phyloP scores from a whole-genome alignment of 1,140 invertebrate species.

The Lycorma delicatula region DNA sequence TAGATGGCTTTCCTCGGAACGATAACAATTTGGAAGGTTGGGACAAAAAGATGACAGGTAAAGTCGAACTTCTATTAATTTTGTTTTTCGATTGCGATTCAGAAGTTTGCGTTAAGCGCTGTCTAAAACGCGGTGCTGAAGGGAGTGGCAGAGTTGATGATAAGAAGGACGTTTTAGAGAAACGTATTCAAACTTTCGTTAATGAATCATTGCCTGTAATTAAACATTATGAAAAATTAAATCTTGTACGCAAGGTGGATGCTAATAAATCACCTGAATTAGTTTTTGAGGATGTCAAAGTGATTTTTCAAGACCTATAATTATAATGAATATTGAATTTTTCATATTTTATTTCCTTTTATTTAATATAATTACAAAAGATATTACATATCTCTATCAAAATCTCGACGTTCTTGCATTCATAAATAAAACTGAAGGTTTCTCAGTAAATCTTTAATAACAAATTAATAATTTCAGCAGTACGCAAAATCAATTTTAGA shows the following conservation, averaged over 20 bases:
- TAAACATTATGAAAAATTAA: conserved; percentile 63
- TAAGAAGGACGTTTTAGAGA: conserved; percentile 82
- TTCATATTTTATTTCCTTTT: too few species aligned
- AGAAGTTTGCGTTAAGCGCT: conserved; percentile 43
- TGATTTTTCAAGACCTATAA: conserved; percentile 24
- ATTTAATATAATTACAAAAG: too few species aligned
- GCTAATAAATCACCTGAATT: conserved; percentile 55
- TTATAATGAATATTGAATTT: too few species aligned
- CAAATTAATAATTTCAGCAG: too few species aligned
- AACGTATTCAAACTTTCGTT: conserved; percentile 84
- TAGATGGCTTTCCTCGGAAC: conserved; percentile 98
- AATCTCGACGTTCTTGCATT: too few species aligned
- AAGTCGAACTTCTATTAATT: conserved; percentile 79
- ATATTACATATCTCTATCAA: too few species aligned
- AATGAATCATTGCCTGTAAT: conserved; percentile 92
- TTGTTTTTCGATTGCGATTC: conserved; percentile 87
- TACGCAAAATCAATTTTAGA: too few species aligned
- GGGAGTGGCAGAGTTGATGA: conserved; percentile 93
- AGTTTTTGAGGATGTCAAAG: conserved; percentile 43
- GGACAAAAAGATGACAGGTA: conserved; percentile 75
- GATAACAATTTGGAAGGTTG: conserved; percentile 95
- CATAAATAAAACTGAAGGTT: too few species aligned
- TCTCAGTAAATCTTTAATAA: too few species aligned
- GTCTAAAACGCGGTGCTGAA: conserved; percentile 46
- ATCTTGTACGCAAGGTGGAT: conserved; percentile 71